Base-by-base conservation (phyloP, 2,888 invertebrate species). In the Stenodema calcarata region DNA sequence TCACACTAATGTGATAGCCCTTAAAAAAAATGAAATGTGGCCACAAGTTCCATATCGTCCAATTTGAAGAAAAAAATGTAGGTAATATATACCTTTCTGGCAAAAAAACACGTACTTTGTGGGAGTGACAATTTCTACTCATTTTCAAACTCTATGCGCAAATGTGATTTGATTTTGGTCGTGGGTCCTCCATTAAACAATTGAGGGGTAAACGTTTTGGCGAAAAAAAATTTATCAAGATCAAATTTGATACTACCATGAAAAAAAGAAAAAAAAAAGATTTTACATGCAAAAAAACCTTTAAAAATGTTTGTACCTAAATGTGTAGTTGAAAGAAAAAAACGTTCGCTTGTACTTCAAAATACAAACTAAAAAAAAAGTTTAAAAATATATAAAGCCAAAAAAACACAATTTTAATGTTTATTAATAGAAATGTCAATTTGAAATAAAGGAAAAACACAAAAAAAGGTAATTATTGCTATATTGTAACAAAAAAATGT, bases 311-410 rank as follows among this genome's bases (percentile, higher is more conserved):
- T 80, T 69, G 82, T 82, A 82, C 82, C 82, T 87, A 87, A 87
- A 85, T 87, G 75, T 75, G 87, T 83, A 87, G 86, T 47, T 85
- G 78, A 80, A 80, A 85, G 73, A 76, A 62, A 76, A 62, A 73
- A 75, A 69, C 18, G 73, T 86, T 35, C 83, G 76, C 79, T 87
- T 83, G 78, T 78, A 75, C 76, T 87, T 80, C 44, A 79, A 80
- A 79, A n/a, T 69, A 82, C 82, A 69, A 35, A 62, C 23, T 23
- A 27, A 62, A 82, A 80, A 80, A 80, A 80, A 54, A 30, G 16
- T 54, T 54, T 28, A 80, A 80, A 80, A 80, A 54, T 30, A 27
- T 16, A 23, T 50, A 80, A 80, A 80, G 28, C 28, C 27, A 62
- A 47, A 47, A 80, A 80, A 80, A 12, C 12, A 81, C 35, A 27